Evolutionary conservation across 2,888 invertebrate genomes (phyloP).

Genomic region (Smittia sp.): DNA sequence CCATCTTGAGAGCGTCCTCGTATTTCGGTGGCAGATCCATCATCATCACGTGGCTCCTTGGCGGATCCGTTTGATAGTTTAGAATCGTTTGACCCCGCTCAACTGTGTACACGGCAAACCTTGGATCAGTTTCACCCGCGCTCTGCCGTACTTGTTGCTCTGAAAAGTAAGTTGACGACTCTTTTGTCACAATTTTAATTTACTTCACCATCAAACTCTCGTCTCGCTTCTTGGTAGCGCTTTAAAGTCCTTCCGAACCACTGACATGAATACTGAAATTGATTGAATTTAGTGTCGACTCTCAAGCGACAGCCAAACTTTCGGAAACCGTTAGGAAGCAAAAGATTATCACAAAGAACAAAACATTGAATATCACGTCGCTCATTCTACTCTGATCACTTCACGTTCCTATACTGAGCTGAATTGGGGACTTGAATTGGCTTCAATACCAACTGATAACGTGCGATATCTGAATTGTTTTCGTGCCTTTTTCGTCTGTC

Average conservation of each 20-base stretch:
- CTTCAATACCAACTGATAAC: too few relatives aligned
- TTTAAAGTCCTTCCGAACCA: slow-evolving; percentile 20
- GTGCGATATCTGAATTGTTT: too few relatives aligned
- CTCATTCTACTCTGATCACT: background rate
- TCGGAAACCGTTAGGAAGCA: slow-evolving; percentile 20
- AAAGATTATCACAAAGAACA: slow-evolving; percentile 19
- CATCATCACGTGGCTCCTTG: background rate
- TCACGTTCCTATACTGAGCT: too few relatives aligned
- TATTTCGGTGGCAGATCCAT: slow-evolving; percentile 6
- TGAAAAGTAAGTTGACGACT: background rate
- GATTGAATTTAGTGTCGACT: too few relatives aligned
- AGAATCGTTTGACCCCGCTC: slow-evolving; percentile 15
- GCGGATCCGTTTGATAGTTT: background rate
- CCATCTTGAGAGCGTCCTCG: slow-evolving; percentile 11
- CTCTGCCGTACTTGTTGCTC: background rate
- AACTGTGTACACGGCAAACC: slow-evolving; percentile 29
- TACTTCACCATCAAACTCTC: slow-evolving; percentile 2
- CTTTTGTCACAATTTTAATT: background rate
- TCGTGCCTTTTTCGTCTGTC: too few relatives aligned
- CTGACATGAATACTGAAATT: slow-evolving; percentile 9
- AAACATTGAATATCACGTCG: background rate
- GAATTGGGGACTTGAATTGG: too few relatives aligned
- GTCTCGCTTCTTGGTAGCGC: background rate
- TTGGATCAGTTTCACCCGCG: background rate
- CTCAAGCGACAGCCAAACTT: too few relatives aligned